These are phyloP conservation scores for Lipophrys pholis DNA, from an alignment of 2,113 vertebrate species.

Conservation along the genomic window DNA sequence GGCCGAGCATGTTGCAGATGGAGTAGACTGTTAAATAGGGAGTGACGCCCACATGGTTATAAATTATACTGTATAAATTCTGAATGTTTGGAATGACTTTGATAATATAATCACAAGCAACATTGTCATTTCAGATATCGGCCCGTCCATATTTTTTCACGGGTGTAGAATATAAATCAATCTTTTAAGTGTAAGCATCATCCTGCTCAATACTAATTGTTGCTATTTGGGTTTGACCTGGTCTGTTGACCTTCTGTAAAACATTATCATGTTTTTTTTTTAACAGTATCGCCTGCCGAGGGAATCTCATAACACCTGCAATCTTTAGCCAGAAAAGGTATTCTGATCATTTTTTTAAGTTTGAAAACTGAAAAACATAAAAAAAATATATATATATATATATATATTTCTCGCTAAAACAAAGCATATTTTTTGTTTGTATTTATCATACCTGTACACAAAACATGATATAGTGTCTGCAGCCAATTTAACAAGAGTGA, in stretches of 20 bases:
- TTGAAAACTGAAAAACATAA: neutral
- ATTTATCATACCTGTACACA: no score
- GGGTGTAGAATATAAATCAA: neutral
- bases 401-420: neutral
- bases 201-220: no score
- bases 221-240: no score
- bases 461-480: no score
- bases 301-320: neutral
- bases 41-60: conserved; percentile 51
- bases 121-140: conserved; percentile 1
- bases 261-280: no score
- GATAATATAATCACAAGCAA: neutral
- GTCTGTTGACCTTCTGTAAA: no score
- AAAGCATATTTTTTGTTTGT: neutral
- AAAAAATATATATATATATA: no score
- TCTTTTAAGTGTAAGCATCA: neutral
- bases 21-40: conserved; percentile 76
- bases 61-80: conserved; percentile 58
- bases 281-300: neutral
- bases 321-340: neutral
- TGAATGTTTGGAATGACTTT: conserved; percentile 16
- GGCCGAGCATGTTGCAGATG: conserved; percentile 63
- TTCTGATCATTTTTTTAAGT: neutral
- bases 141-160: neutral
- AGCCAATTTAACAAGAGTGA: neutral